Conservation (phyloP, 2,888 invertebrate genomes). For the Andrena bucephala region DNA sequence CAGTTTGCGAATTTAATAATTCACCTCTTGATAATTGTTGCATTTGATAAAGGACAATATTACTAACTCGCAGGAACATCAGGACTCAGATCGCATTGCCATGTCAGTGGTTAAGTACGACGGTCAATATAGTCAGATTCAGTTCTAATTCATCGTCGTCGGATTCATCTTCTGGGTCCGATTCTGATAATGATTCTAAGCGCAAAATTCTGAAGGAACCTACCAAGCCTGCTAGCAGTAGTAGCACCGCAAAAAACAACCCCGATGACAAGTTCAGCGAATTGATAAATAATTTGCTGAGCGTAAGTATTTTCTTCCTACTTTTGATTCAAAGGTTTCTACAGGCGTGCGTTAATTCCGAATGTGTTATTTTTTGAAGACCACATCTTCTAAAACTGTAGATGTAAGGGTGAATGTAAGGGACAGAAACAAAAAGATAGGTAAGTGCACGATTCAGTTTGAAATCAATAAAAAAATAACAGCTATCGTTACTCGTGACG, state of each 20-base stretch:
- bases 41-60: slow-evolving; percentile 15
- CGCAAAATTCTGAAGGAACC: slow-evolving; percentile 7
- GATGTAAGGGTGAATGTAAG: not conserved
- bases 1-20: not conserved
- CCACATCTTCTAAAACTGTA: not conserved
- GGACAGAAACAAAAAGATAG: not conserved
- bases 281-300: slow-evolving; percentile 43
- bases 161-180: slow-evolving; percentile 62
- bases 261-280: not conserved
- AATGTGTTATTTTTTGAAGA: slow-evolving; percentile 14
- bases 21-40: not conserved
- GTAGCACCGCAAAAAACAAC: not conserved
- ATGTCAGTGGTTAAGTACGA: slow-evolving; percentile 61
- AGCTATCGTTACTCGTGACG: not conserved
- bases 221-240: slow-evolving; percentile 9
- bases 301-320: slow-evolving; percentile 11
- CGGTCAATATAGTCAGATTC: slow-evolving; percentile 51
- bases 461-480: not conserved
- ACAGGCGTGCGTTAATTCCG: not conserved
- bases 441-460: not conserved
- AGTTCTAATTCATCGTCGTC: slow-evolving; percentile 59
- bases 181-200: slow-evolving; percentile 43
- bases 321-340: not conserved
- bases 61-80: slow-evolving; percentile 60
- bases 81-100: slow-evolving; percentile 49